Base-by-base conservation (phyloP, 2,888 invertebrate species). In the Galeopsomyia nigrocyanea region DNA sequence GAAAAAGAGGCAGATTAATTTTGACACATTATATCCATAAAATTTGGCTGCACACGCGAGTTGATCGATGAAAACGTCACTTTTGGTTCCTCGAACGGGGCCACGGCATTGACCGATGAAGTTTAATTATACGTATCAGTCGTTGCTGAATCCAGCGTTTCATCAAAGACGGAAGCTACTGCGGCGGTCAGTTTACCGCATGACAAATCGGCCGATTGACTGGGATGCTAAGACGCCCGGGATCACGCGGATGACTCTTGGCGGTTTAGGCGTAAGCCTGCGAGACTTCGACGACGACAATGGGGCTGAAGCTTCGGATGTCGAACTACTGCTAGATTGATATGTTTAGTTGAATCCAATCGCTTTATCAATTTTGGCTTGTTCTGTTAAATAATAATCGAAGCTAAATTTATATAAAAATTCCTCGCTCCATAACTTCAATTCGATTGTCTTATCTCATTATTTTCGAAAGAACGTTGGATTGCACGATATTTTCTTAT, bases 161-260 rank as follows among this genome's bases (percentile, higher is more conserved):
- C 61, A 50, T 68, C 71, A 67, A 49, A 19, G 39, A 3, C 19
- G 3, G 57, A 10, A 22, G 17, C 7, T 26, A 9, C 26, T 57
- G 50, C 22, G 46, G 3, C 63, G 65, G 56, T 56, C 70, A 70
- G 66, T 75, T 77, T 71, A 63, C 55, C 70, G n/a, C n/a, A 67
- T 71, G 78, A 77, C 77, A 77, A 78, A 78, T 82, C 79, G 65
- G 76, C 75, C 78, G 79, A 80, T 80, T 80, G 80, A 80, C 77
- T 78, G 74, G 47, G 17, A 17, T n/a, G 62, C 79, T 80, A 82
- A 83, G 80, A 80, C 82, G 74, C 14, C 19, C 72, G 66, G 81
- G 80, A 82, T 82, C 82, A 78, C 75, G 76, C 73, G 68, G 75
- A 78, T 75, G 77, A 78, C 70, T 65, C 66, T 61, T 69, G 13